A percentile compares a stretch with the other conserved stretches of the same genome.
Evolutionary conservation across 2,113 vertebrate genomes (phyloP).

Genomic region (Cnemophilus loriae): DNA sequence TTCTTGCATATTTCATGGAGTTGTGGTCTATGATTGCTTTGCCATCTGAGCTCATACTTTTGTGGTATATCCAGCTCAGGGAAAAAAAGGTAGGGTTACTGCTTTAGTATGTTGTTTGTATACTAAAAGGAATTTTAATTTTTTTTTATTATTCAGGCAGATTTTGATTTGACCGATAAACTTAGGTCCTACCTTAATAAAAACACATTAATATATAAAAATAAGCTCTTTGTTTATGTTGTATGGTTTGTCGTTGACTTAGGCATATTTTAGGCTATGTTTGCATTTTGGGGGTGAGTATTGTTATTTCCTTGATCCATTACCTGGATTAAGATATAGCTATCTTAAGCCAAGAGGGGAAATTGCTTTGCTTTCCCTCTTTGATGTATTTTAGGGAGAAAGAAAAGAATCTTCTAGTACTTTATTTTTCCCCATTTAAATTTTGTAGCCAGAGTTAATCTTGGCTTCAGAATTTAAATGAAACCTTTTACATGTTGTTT

Average conservation of each 20-base stretch:
- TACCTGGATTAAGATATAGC: not conserved
- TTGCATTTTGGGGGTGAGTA: not conserved
- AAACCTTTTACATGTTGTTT: not conserved
- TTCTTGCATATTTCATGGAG: not conserved
- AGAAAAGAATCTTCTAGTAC: not conserved
- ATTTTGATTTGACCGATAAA: not conserved
- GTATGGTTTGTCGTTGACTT: not conserved
- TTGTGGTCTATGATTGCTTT: not conserved
- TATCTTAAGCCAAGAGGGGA: not conserved
- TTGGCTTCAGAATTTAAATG: not conserved
- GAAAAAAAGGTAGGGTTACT: not conserved
- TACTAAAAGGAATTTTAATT: not conserved
- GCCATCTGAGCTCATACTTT: not conserved
- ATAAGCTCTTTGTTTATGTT: not conserved
- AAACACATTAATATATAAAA: not conserved
- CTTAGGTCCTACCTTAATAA: not conserved
- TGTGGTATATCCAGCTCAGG: not conserved
- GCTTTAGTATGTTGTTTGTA: not conserved
- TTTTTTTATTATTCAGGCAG: not conserved
- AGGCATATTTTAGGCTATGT: not conserved
- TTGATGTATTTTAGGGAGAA: not conserved
- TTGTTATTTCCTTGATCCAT: not conserved
- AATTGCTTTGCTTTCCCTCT: not conserved
- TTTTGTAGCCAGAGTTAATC: not conserved
- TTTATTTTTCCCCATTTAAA: not conserved